These are phyloP conservation scores for Oplegnathus fasciatus DNA, from an alignment of 2,113 vertebrate species.

Conservation along the genomic window DNA sequence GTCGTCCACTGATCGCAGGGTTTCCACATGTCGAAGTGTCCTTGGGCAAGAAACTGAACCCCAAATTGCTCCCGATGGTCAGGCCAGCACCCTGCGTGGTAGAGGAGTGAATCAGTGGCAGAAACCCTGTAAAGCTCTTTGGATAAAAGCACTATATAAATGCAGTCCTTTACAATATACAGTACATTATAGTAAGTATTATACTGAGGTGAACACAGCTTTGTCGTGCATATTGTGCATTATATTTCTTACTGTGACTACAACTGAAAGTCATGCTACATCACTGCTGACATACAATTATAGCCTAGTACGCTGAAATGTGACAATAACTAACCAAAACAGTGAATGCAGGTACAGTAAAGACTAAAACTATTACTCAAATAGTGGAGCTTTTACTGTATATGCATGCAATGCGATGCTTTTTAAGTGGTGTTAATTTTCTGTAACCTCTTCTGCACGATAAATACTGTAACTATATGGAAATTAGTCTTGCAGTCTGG, in stretches of 20 bases:
- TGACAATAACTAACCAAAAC: too few relatives aligned
- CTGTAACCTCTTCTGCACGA: background rate
- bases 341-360: background rate
- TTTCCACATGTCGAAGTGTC: too few relatives aligned
- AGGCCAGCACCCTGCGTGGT: too few relatives aligned
- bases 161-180: too few relatives aligned
- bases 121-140: too few relatives aligned
- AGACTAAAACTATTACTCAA: background rate
- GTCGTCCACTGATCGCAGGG: too few relatives aligned
- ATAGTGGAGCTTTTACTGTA: background rate
- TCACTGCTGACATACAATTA: background rate
- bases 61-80: too few relatives aligned
- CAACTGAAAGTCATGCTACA: background rate
- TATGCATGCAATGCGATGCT: background rate
- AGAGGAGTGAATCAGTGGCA: too few relatives aligned
- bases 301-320: background rate
- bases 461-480: background rate
- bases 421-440: background rate
- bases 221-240: background rate
- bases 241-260: background rate
- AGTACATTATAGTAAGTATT: background rate
- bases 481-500: background rate
- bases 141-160: too few relatives aligned
- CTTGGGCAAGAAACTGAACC: too few relatives aligned
- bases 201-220: background rate